Percentiles rank a stretch among this genome's conserved stretches.
Conservation (phyloP, 2,797 vertebrate genomes). For the Mormyrus hasselquistii region DNA sequence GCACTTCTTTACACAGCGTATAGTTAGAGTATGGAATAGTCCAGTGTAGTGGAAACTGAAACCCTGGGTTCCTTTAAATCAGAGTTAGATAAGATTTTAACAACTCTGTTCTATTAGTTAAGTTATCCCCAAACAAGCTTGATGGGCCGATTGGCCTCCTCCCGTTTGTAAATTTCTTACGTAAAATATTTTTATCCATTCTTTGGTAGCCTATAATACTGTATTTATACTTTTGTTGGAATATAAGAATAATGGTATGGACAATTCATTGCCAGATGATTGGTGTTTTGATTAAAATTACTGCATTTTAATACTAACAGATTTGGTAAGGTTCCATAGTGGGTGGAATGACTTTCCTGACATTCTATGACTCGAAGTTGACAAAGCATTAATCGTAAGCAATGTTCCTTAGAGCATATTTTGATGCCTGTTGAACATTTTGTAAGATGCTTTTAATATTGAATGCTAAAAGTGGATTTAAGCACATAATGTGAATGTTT, state of each 20-base stretch:
- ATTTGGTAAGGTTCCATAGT: background rate
- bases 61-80: no score
- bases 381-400: background rate
- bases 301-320: background rate
- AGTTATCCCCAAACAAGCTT: no score
- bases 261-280: background rate
- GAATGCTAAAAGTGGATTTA: background rate
- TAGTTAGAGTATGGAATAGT: no score
- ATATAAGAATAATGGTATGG: background rate
- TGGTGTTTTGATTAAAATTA: background rate
- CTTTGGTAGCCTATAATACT: background rate
- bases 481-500: background rate
- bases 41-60: no score
- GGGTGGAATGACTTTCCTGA: background rate
- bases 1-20: no score
- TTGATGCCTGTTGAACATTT: background rate
- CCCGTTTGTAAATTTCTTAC: no score
- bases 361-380: background rate
- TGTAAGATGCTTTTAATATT: background rate
- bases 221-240: background rate
- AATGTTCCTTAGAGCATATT: background rate
- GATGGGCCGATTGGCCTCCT: no score
- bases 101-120: no score
- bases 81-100: no score
- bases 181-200: background rate